Percentiles rank a stretch among this genome's conserved stretches.
phyloP scores from a whole-genome alignment of 2,888 invertebrate genomes.

The Polyploca ridens region DNA sequence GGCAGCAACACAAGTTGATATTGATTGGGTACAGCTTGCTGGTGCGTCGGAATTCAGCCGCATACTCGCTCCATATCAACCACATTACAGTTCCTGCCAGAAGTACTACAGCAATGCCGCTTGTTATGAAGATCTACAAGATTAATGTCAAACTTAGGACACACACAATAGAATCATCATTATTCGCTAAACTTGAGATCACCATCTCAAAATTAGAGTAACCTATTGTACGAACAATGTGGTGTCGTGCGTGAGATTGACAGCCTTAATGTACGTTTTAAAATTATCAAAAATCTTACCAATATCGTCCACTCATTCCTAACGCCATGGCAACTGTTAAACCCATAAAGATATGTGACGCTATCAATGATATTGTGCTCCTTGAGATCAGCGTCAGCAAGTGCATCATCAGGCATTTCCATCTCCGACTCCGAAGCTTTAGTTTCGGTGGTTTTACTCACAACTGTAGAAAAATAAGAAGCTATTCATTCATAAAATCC shows the following conservation, averaged over 20 bases:
- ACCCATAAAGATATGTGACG: slow-evolving; percentile 88
- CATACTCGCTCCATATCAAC: slow-evolving; percentile 71
- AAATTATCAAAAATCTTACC: slow-evolving; percentile 51
- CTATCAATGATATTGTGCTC: slow-evolving; percentile 90
- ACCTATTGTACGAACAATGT: too few relatives aligned
- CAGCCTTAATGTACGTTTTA: too few relatives aligned
- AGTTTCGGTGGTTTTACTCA: slow-evolving; percentile 58
- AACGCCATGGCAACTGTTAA: slow-evolving; percentile 78
- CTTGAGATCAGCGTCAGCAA: slow-evolving; percentile 87
- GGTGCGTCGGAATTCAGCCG: slow-evolving; percentile 66
- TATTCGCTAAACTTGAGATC: too few relatives aligned
- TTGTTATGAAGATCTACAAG: slow-evolving; percentile 70
- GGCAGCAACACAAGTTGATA: slow-evolving; percentile 85
- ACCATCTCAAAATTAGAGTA: too few relatives aligned
- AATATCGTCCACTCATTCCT: slow-evolving; percentile 78
- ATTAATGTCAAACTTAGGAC: neutral
- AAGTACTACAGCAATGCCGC: slow-evolving; percentile 62
- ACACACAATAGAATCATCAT: neutral
- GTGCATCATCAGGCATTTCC: slow-evolving; percentile 85
- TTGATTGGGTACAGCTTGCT: slow-evolving; percentile 84
- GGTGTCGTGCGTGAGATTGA: too few relatives aligned
- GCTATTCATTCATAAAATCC: neutral
- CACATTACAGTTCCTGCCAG: slow-evolving; percentile 64
- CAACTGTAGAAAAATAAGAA: slow-evolving; percentile 27
- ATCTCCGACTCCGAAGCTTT: slow-evolving; percentile 73